Conservation (phyloP, 2,113 vertebrate genomes). For the Polypterus senegalus region DNA sequence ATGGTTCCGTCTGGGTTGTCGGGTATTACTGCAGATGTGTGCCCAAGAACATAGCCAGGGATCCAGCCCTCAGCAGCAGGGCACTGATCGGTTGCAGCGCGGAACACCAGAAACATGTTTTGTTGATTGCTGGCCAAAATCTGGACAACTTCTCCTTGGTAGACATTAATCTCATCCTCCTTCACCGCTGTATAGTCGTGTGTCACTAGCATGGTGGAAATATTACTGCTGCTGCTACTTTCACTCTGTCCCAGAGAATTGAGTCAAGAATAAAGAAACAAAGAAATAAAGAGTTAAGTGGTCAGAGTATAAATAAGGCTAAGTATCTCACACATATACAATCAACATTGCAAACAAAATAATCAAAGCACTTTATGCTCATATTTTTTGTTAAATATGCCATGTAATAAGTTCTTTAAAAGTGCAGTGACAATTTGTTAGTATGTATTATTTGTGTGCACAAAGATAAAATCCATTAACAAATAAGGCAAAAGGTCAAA, state of each 20-base stretch:
- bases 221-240: conserved; percentile 98
- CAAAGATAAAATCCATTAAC: no score
- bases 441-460: no score
- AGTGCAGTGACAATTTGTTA: no score
- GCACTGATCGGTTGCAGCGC: conserved; percentile 91
- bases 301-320: no score
- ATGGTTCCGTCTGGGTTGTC: conserved; percentile 85
- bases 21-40: conserved; percentile 80
- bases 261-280: conserved; percentile 26
- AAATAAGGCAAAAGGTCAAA: no score
- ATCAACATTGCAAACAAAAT: no score
- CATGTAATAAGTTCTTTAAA: no score
- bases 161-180: conserved; percentile 98
- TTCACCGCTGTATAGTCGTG: conserved; percentile 96
- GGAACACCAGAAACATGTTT: conserved; percentile 99
- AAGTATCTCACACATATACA: no score
- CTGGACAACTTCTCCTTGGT: conserved; percentile 95
- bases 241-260: conserved; percentile 72
- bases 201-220: conserved; percentile 99
- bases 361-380: no score
- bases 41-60: conserved; percentile 92
- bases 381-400: no score
- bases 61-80: conserved; percentile 99
- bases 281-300: not conserved
- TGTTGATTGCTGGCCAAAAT: conserved; percentile 98